Evolutionary conservation across 1,140 invertebrate genomes (phyloP).

Genomic region (Macrocentrus cingulum): DNA sequence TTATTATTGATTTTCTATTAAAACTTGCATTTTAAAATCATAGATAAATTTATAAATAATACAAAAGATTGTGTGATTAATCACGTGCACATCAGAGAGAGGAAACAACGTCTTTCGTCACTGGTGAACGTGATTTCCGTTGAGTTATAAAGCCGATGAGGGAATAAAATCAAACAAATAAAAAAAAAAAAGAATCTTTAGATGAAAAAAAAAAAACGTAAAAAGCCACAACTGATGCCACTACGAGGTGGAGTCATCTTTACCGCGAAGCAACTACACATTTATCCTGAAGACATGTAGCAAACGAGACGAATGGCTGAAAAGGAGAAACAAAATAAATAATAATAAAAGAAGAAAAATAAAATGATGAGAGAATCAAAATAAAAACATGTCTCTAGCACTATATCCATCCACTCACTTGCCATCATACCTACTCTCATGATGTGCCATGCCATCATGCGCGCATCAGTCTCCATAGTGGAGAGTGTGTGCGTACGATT

Average conservation of each 20-base stretch:
- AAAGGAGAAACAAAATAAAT: constrained; percentile 6
- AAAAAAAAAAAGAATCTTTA: not conserved
- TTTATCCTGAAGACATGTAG: constrained; percentile 6
- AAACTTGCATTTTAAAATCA: too few relatives aligned
- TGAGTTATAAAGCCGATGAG: not conserved
- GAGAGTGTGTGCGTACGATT: not conserved
- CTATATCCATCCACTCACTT: not conserved
- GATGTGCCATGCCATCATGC: too few relatives aligned
- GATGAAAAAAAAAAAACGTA: not conserved
- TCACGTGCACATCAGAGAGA: not conserved
- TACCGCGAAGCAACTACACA: constrained; percentile 2
- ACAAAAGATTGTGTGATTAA: not conserved
- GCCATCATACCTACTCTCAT: too few relatives aligned
- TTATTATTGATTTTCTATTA: too few relatives aligned
- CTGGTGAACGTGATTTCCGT: not conserved
- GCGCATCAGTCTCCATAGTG: too few relatives aligned
- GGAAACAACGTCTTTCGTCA: not conserved
- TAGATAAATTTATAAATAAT: too few relatives aligned
- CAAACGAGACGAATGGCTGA: not conserved
- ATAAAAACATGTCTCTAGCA: constrained; percentile 7
- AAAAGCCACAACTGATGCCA: not conserved
- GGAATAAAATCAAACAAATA: constrained; percentile 2
- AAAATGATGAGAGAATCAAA: not conserved
- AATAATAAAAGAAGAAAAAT: not conserved
- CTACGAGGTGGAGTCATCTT: constrained; percentile 5